Evolutionary conservation across 2,113 vertebrate genomes (phyloP).

Genomic region (Aegithalos caudatus): DNA sequence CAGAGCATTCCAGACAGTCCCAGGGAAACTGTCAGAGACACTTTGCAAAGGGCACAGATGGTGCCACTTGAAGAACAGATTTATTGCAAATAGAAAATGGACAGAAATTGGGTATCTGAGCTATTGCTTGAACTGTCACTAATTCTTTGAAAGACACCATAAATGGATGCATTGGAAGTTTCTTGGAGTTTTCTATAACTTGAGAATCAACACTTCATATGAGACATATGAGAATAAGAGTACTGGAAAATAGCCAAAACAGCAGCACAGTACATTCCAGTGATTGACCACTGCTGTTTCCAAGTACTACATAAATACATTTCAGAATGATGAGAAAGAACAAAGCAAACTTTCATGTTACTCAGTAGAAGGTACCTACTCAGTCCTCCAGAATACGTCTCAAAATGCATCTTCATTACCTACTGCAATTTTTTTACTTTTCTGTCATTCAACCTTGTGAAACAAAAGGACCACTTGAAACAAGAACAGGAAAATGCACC

Average conservation of each 20-base stretch:
- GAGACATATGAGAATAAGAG: not conserved
- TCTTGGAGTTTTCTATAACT: not conserved
- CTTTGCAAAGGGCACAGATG: not conserved
- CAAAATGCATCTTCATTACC: not conserved
- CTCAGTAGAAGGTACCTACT: not conserved
- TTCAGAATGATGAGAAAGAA: not conserved
- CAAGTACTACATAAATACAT: not conserved
- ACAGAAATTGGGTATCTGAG: not conserved
- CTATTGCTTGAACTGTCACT: not conserved
- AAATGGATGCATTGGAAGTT: not conserved
- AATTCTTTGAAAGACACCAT: not conserved
- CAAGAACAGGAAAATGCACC: not conserved
- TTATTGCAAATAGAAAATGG: not conserved
- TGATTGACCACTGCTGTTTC: not conserved
- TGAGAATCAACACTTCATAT: not conserved
- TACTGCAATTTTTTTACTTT: not conserved
- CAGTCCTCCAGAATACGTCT: not conserved
- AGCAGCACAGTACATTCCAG: not conserved
- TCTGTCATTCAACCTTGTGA: not conserved
- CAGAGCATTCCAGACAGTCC: not conserved
- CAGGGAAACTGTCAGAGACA: not conserved
- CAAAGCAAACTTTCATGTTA: not conserved
- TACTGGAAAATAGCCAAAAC: not conserved
- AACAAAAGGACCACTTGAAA: not conserved
- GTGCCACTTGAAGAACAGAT: not conserved